Base-by-base conservation (phyloP, 64 coral and sea anemone genomes). In the Pocillopora verrucosa region DNA sequence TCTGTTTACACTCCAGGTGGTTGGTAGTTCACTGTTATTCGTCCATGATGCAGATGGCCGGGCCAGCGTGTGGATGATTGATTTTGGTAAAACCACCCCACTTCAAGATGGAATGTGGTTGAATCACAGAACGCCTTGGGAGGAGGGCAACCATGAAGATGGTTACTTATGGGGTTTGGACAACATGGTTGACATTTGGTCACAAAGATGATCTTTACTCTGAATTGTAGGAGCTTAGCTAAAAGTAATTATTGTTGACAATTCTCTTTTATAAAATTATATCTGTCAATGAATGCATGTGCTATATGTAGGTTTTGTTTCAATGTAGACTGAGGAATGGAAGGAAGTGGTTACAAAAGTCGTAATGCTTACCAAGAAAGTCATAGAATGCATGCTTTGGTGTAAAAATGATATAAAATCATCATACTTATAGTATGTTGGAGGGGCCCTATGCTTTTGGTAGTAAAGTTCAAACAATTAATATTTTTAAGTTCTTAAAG, bases 81-180 rank as follows among this genome's bases (percentile, higher is more conserved):
- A 98, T 80, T 98, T 98, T 65, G 96, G 93, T 10, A 98, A 98
- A 61, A 98, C 96, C 13, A 85, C 91, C 0, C 88, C 86, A 11
- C 25, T 98, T 57, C 72, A 73, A 13, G 96, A 98, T 67, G 93
- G 91, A 13, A 58, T 57, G 16, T 36, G 14, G 51, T 17, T 98
- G 24, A 73, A 95, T 35, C 96, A 98, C 72, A 74, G 96, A 34
- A 72, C 76, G 22, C 64, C 89, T n/a, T 98, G 96, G 96, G 76
- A 93, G 36, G 96, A 98, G 74, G 96, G 96, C 2, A 98, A 98
- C 59, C 96, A 93, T 36, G 96, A 98, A 76, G 96, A 98, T 95
- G 96, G 96, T 10, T 98, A 98, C 65, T 90, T 98, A 76, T 95
- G 93, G 93, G 96, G 96, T 6, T 80, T 98, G 20, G 96, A 98